Evolutionary conservation across 37 sponge, comb jelly and placozoan genomes (phyloP).

Genomic region (Ephydatia muelleri): DNA sequence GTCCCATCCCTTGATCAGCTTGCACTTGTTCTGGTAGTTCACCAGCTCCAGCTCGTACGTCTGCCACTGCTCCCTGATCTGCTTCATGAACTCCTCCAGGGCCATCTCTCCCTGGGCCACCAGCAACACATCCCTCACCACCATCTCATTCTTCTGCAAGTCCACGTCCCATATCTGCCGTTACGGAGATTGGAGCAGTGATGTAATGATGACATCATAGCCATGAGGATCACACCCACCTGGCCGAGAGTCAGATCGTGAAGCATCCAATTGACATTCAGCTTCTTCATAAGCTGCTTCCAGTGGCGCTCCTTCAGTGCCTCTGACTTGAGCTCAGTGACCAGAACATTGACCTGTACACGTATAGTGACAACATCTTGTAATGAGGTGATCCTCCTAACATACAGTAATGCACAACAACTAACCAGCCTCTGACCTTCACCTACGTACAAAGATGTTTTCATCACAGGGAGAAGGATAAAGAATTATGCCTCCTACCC

Average conservation of each 20-base stretch:
- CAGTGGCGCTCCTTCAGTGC: conserved; percentile 98
- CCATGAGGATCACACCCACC: neutral
- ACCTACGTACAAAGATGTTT: too few species aligned
- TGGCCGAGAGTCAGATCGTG: conserved; percentile 93
- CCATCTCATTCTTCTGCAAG: conserved; percentile 83
- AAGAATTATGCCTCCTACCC: neutral
- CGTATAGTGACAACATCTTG: neutral
- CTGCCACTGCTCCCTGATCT: conserved; percentile 95
- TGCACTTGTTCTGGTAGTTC: conserved; percentile 98
- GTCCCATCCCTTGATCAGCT: conserved; percentile 94
- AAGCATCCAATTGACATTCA: conserved; percentile 83
- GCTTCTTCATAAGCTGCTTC: conserved; percentile 89
- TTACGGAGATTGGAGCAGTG: too few species aligned
- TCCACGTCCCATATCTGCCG: conserved; percentile 85
- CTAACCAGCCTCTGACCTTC: too few species aligned
- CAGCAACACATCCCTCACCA: conserved; percentile 81
- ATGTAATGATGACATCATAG: neutral
- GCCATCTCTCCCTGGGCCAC: conserved; percentile 99
- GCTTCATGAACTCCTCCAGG: conserved; percentile 95
- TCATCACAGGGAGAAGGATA: too few species aligned
- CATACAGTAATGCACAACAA: too few species aligned
- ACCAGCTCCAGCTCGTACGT: conserved; percentile 91
- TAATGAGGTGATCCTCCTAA: too few species aligned
- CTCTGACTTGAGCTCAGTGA: conserved; percentile 95
- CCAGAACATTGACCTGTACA: conserved; percentile 77